phyloP scores from a whole-genome alignment of 1,140 invertebrate species.

The Bradysia coprophila region DNA sequence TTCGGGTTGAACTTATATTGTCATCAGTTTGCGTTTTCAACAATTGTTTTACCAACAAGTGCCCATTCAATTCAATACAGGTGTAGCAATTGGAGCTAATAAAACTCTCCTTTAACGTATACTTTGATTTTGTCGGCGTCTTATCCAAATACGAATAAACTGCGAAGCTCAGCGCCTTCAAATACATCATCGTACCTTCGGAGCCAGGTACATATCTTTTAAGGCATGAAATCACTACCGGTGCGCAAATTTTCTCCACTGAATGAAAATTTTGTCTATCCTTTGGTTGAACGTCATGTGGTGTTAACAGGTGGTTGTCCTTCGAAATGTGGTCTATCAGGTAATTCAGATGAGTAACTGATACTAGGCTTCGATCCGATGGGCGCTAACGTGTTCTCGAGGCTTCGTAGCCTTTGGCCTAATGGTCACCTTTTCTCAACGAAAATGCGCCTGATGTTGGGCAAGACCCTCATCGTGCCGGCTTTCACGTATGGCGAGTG shows the following conservation, averaged over 20 bases:
- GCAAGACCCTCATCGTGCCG: too few species aligned
- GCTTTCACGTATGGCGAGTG: too few species aligned
- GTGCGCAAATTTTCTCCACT: background rate
- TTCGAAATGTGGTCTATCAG: too few species aligned
- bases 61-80: background rate
- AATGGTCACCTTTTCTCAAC: too few species aligned
- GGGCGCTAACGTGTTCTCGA: too few species aligned
- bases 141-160: background rate
- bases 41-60: background rate
- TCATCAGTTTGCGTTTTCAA: background rate
- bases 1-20: background rate
- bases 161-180: background rate
- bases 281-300: background rate
- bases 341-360: too few species aligned
- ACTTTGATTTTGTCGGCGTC: background rate
- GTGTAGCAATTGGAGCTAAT: background rate
- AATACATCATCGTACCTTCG: background rate
- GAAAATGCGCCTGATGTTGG: too few species aligned
- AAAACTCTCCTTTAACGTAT: background rate
- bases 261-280: background rate
- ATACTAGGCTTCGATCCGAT: too few species aligned
- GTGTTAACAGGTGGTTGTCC: background rate
- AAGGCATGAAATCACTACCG: background rate
- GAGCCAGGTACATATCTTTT: background rate
- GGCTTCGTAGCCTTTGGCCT: too few species aligned